phyloP scores from a whole-genome alignment of 2,113 vertebrate species.

The Gila orcuttii region DNA sequence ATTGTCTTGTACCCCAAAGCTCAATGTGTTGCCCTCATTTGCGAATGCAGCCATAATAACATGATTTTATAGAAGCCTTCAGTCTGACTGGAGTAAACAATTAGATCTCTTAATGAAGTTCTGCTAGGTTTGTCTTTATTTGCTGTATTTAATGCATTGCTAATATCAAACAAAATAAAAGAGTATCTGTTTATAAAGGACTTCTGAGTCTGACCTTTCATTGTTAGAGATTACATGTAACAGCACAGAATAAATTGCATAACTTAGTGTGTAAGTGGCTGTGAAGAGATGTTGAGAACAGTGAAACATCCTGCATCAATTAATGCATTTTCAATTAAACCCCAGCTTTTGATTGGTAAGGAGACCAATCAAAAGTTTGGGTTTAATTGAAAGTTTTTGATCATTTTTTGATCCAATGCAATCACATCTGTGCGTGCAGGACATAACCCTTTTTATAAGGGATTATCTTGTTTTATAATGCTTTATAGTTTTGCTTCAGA shows the following conservation, averaged over 20 bases:
- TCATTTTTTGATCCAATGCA: too few relatives aligned
- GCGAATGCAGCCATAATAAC: background rate
- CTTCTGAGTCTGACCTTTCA: background rate
- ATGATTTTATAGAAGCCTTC: background rate
- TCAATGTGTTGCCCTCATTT: background rate
- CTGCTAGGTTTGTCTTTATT: slow-evolving; percentile 26
- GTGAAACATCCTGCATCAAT: background rate
- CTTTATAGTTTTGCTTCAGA: background rate
- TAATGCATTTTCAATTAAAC: background rate
- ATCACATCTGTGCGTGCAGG: background rate
- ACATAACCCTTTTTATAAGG: background rate
- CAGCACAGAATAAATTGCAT: too few relatives aligned
- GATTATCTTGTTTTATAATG: background rate
- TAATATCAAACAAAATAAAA: slow-evolving; percentile 42
- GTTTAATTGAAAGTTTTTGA: too few relatives aligned
- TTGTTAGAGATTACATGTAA: background rate
- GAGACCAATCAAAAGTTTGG: too few relatives aligned
- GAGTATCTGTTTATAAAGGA: slow-evolving; percentile 19
- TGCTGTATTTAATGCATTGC: slow-evolving; percentile 38
- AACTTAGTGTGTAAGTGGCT: background rate
- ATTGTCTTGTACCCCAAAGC: slow-evolving; percentile 7
- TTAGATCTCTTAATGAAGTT: slow-evolving; percentile 13
- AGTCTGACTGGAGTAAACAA: background rate
- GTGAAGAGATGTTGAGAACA: background rate
- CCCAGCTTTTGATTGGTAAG: background rate